Evolutionary conservation across 2,888 invertebrate genomes (phyloP), one percentile per base, ranked within the genome.

Genomic region (Drosophila acutilabella): DNA sequence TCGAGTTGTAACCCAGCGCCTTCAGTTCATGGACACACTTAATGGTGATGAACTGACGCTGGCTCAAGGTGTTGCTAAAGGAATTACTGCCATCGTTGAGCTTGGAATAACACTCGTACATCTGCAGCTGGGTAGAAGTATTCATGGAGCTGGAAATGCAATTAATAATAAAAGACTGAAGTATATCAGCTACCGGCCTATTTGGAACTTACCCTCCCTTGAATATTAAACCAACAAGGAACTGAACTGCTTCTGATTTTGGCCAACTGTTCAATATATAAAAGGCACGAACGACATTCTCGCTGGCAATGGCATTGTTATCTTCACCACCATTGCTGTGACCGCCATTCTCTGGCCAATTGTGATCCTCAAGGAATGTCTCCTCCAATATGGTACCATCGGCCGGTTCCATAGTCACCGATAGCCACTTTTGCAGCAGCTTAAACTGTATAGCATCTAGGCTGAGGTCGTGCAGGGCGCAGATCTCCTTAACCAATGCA

Each of bases 21-120:
- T 92, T 93, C 2, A 93, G 68, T 33, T 91, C 90, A 61, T 92
- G 90, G 0, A 92, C 91, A 70, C 93, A 93, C 64, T 92, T 93
- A 3, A 92, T 88, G 6, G 89, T 87, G 2, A 93, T 89, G 40
- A 92, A 93, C 67, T 92, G 89, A 4, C 88, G 84, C 51, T 92
- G 91, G 40, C 77, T 91, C 2, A 92, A 76, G 5, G 90, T 86
- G 50, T 89, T 89, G 11, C 82, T 84, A 44, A 91, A 91, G 0
- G 85, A 83, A 13, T 78, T 78, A 44, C 89, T 90, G 20, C 92
- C 92, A 61, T 92, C 90, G 14, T 91, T 90, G 0, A 93, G 80
- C 66, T 92, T 92, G 2, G 91, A 90, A 48, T 92, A 91, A 52
- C 92, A 92, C 76, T 93, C 92, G 59, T 91, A 91, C 82, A 92